Evolutionary conservation across 2,888 invertebrate species (phyloP), one percentile per base, ranked within the genome.

Genomic region (Listrodromus nycthemerus): DNA sequence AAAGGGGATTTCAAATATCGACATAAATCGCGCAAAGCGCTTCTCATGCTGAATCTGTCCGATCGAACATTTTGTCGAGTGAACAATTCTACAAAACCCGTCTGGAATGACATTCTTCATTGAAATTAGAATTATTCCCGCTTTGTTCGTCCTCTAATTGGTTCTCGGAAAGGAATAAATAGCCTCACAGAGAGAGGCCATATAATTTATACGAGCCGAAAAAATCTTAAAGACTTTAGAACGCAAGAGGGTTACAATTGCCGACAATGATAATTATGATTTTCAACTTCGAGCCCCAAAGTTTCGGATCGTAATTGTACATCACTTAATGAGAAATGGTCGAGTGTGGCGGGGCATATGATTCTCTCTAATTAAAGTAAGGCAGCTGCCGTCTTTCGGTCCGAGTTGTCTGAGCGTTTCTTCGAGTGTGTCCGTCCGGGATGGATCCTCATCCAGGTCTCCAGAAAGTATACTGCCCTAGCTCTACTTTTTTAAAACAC

Each of bases 271-370:
- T 55, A 10, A 55, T 10, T 24, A 55, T 21, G 24, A 55, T 55
- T 55, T 55, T 24, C 21, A 55, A 55, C 55, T 13, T 21, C 21
- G 19, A 21, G 55, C 24, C 24, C 21, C 55, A 13, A 55, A 55
- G 55, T 24, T 55, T 55, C 24, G 5, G 24, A 24, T 24, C 24
- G 24, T 21, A 24, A 55, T 55, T 55, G 55, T 55, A 55, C 13
- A 55, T 55, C 55, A 55, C 55, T 55, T 55, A 55, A 55, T 55
- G 55, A 55, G 55, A 55, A 24, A 55, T 24, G 55, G 10, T 55
- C 55, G 55, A 21, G 55, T 21, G 21, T 24, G 13, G 55, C 55
- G 55, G 21, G 24, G 55, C 55, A 24, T 24, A 24, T 55, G 24
- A 55, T 55, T 55, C 55, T 24, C 55, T 55, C 55, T 55, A 55